Percentiles rank a stretch among this genome's conserved stretches.
These are phyloP conservation scores for Coreius guichenoti DNA, from an alignment of 2,797 vertebrate species.

Conservation along the genomic window DNA sequence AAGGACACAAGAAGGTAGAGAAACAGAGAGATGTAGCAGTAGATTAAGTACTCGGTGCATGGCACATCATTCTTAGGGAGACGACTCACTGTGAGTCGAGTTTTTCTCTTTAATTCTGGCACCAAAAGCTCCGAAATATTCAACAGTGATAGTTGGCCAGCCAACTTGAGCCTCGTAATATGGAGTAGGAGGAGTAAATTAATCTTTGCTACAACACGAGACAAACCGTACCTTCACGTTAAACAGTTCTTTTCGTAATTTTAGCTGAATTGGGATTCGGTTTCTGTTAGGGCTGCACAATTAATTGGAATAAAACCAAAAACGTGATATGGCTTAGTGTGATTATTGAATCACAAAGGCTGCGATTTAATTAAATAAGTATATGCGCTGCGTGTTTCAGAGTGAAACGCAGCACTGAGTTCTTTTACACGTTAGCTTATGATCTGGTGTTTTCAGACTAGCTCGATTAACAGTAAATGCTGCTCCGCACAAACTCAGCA, in stretches of 20 bases:
- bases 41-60: slow-evolving; percentile 86
- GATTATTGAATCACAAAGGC: slow-evolving; percentile 2
- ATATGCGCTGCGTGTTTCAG: not conserved
- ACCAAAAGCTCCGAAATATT: slow-evolving; percentile 81
- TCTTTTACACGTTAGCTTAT: not conserved
- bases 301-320: slow-evolving; percentile 1
- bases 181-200: slow-evolving; percentile 77
- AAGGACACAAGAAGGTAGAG: slow-evolving; percentile 83
- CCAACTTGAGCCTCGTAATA: slow-evolving; percentile 83
- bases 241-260: slow-evolving; percentile 61
- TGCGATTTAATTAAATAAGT: not conserved
- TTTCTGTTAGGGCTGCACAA: slow-evolving; percentile 24
- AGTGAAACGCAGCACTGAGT: not conserved
- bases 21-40: slow-evolving; percentile 82
- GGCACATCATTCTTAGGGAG: slow-evolving; percentile 84
- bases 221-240: slow-evolving; percentile 74
- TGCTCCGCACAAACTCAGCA: not conserved
- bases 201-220: slow-evolving; percentile 80
- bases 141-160: slow-evolving; percentile 85
- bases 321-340: slow-evolving; percentile 6
- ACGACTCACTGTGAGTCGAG: slow-evolving; percentile 85
- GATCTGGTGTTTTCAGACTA: not conserved
- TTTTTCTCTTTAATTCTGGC: slow-evolving; percentile 81
- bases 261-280: slow-evolving; percentile 11
- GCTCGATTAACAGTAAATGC: not conserved